Evolutionary conservation across 2,113 vertebrate genomes (phyloP).

Genomic region (Promerops cafer): DNA sequence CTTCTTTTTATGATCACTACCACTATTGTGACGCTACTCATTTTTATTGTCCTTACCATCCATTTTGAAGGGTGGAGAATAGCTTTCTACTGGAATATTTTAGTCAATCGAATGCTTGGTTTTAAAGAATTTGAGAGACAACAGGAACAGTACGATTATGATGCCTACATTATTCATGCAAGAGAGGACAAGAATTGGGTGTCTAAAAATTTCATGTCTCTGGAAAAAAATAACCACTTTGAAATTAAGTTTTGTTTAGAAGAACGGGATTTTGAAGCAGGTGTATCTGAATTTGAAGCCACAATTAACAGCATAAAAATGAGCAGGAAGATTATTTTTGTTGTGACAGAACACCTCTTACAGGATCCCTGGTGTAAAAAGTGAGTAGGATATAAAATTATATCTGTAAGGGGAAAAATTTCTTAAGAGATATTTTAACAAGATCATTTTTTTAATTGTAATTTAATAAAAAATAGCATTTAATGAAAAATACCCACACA

Average conservation of each 20-base stretch:
- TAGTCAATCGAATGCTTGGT: constrained; percentile 82
- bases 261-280: constrained; percentile 83
- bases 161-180: constrained; percentile 87
- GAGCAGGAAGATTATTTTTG: constrained; percentile 88
- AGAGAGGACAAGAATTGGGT: constrained; percentile 82
- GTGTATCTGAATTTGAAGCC: constrained; percentile 75
- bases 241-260: constrained; percentile 83
- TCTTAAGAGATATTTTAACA: not conserved
- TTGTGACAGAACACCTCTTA: constrained; percentile 86
- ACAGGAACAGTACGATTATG: constrained; percentile 75
- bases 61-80: constrained; percentile 93
- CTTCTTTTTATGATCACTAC: constrained; percentile 76
- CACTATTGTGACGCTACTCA: constrained; percentile 58
- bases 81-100: constrained; percentile 86
- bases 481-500: not conserved
- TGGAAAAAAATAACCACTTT: constrained; percentile 73
- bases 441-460: not conserved
- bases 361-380: constrained; percentile 84
- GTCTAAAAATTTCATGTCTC: constrained; percentile 72
- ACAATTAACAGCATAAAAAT: constrained; percentile 81
- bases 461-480: not conserved
- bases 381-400: constrained; percentile 67
- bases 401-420: not conserved
- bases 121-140: constrained; percentile 76
- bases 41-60: constrained; percentile 66